Evolutionary conservation across 2,113 vertebrate genomes (phyloP).

Genomic region (Bos taurus): DNA sequence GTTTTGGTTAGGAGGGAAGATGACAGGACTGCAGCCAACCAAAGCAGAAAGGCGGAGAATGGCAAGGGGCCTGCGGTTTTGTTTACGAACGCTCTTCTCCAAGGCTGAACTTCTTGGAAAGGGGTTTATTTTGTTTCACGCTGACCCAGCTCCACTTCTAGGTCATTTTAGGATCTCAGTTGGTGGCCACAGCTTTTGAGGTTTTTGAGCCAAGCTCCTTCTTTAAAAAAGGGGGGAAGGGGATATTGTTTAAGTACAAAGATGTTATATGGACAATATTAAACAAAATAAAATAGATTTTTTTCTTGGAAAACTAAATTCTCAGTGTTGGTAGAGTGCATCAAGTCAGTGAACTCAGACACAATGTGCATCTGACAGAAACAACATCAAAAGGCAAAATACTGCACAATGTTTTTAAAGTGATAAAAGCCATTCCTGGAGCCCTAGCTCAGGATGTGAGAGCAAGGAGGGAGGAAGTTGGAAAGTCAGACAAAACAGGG

Average conservation of each 20-base stretch:
- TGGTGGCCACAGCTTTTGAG: not conserved
- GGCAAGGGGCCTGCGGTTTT: rapidly evolving
- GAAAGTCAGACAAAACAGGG: not conserved
- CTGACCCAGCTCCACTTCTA: not conserved
- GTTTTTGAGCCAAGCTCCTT: not conserved
- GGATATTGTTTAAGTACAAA: not conserved
- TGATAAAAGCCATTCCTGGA: not conserved
- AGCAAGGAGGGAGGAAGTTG: not conserved
- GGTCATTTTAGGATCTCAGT: not conserved
- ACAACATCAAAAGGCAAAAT: not conserved
- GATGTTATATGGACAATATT: not conserved
- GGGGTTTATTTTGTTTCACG: not conserved
- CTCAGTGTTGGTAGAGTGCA: not conserved
- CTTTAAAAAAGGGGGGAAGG: not conserved
- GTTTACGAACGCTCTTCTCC: not conserved
- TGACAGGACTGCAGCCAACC: not conserved
- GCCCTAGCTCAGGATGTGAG: not conserved
- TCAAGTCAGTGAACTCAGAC: not conserved
- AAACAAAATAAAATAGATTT: not conserved
- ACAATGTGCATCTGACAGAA: not conserved
- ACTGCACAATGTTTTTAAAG: rapidly evolving
- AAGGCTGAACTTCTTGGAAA: slow-evolving; percentile 18
- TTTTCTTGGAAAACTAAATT: not conserved
- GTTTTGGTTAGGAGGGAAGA: not conserved
- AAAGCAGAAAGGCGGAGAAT: not conserved